phyloP scores from a whole-genome alignment of 2,888 invertebrate genomes.

The Listrodromus nycthemerus region DNA sequence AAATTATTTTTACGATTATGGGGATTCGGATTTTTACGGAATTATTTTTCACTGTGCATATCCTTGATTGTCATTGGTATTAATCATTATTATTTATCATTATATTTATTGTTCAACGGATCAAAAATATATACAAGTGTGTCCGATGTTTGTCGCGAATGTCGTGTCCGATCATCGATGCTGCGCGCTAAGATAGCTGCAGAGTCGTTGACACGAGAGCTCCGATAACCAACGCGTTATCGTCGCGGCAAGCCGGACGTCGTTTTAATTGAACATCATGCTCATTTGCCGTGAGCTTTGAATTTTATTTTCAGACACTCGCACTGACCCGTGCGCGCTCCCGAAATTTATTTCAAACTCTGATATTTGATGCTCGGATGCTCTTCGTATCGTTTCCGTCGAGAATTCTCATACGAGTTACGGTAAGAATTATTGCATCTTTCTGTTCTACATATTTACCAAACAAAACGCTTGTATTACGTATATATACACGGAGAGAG shows the following conservation, averaged over 20 bases:
- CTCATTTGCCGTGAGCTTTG: too few species aligned
- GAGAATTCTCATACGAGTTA: not conserved
- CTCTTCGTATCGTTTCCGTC: conserved; percentile 1
- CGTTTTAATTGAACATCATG: conserved; percentile 6
- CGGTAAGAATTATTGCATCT: not conserved
- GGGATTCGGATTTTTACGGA: too few species aligned
- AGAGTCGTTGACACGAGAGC: not conserved
- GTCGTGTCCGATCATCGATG: conserved; percentile 3
- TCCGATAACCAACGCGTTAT: not conserved
- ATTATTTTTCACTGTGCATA: not conserved
- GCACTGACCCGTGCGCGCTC: not conserved
- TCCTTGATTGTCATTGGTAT: not conserved
- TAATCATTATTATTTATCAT: not conserved
- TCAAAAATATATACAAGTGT: conserved; percentile 44
- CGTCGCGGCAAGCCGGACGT: not conserved
- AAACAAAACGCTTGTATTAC: not conserved
- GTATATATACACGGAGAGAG: not conserved
- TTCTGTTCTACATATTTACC: not conserved
- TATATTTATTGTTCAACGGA: conserved; percentile 11
- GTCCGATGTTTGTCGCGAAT: not conserved
- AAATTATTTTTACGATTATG: too few species aligned
- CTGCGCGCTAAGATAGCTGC: not conserved
- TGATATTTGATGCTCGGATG: not conserved
- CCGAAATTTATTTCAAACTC: not conserved
- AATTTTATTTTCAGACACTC: conserved; percentile 29